These are phyloP conservation scores for Gymnoscopelus braueri DNA, from an alignment of 2,797 vertebrate genomes.

Conservation along the genomic window DNA sequence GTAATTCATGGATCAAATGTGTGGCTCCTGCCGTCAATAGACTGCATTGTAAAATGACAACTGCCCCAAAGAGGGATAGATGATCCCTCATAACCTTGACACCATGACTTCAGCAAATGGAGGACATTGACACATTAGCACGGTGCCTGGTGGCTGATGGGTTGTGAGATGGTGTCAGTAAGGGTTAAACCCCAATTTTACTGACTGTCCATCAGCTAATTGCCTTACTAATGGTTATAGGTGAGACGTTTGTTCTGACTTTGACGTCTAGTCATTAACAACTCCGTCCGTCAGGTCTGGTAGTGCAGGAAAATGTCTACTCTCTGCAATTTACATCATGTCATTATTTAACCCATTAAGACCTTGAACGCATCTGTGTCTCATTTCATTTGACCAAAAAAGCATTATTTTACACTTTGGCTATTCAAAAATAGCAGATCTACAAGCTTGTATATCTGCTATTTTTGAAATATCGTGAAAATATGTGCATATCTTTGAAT, in stretches of 20 bases:
- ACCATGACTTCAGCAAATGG: background rate
- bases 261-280: background rate
- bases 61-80: background rate
- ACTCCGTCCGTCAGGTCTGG: background rate
- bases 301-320: no score
- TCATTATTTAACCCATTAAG: no score
- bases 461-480: no score
- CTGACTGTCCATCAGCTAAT: background rate
- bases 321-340: no score
- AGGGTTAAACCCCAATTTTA: background rate
- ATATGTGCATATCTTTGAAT: no score
- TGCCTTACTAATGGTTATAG: background rate
- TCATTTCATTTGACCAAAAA: no score
- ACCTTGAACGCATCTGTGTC: no score
- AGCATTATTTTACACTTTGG: no score
- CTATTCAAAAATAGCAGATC: no score
- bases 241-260: background rate
- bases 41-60: slow-evolving; percentile 5
- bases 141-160: background rate
- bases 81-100: no score
- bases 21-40: slow-evolving; percentile 10
- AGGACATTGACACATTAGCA: background rate
- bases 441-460: no score
- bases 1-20: slow-evolving; percentile 20
- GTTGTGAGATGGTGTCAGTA: background rate